Conservation (phyloP, 2,888 invertebrate species). For the Limenitis camilla region DNA sequence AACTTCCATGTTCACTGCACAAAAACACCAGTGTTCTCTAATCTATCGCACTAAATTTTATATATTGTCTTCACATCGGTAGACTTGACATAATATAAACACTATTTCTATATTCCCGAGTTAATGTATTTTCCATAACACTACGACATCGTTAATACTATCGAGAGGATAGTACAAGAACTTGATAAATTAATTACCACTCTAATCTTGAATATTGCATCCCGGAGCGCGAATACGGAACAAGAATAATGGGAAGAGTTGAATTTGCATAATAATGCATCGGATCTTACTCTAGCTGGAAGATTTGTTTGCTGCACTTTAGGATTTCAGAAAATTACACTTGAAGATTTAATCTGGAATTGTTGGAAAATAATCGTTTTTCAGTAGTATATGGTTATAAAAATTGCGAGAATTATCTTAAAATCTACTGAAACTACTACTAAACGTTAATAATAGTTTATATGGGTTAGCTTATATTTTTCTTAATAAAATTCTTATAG, state of each 20-base stretch:
- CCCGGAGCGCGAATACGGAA: background rate
- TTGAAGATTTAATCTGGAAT: background rate
- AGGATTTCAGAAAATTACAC: background rate
- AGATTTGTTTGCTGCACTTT: background rate
- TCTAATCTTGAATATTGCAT: background rate
- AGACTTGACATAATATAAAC: too few relatives aligned
- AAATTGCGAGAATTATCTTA: too few relatives aligned
- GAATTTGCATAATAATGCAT: conserved; percentile 16
- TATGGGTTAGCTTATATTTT: background rate
- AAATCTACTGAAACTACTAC: too few relatives aligned
- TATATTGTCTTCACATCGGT: too few relatives aligned
- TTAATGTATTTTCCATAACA: too few relatives aligned
- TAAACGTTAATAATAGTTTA: too few relatives aligned
- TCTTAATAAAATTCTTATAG: conserved; percentile 1
- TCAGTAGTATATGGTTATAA: too few relatives aligned
- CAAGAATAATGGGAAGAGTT: conserved; percentile 1
- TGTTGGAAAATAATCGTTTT: background rate
- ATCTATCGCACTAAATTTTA: too few relatives aligned
- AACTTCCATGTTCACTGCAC: too few relatives aligned
- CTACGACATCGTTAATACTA: background rate
- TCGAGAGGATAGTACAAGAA: background rate
- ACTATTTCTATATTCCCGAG: too few relatives aligned
- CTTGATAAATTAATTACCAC: background rate
- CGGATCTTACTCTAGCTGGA: conserved; percentile 5
- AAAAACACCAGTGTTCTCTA: too few relatives aligned